phyloP scores from a whole-genome alignment of 2,797 vertebrate genomes.

The Catostomus latipinnis region DNA sequence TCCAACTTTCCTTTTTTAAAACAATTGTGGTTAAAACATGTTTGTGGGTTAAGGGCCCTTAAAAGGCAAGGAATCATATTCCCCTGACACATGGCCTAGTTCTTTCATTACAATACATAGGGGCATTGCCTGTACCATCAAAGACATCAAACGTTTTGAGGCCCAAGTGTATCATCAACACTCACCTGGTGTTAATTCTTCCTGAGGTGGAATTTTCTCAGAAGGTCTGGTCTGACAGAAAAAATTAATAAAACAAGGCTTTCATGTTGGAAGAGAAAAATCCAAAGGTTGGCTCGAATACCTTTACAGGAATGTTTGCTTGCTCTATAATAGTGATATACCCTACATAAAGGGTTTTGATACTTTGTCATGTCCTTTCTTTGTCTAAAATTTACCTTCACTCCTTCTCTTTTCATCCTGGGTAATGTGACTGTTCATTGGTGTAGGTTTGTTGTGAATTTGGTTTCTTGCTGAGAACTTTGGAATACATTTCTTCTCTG shows the following conservation, averaged over 20 bases:
- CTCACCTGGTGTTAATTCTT: not conserved
- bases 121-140: constrained; percentile 14
- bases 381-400: not conserved
- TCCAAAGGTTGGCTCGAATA: not conserved
- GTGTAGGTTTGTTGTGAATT: not conserved
- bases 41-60: constrained; percentile 24
- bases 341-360: no score
- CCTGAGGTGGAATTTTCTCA: not conserved
- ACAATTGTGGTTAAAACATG: constrained; percentile 4
- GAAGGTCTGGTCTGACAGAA: not conserved
- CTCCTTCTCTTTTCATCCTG: not conserved
- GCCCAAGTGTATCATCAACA: not conserved
- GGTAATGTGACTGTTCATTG: not conserved
- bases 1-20: constrained; percentile 32
- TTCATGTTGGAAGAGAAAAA: not conserved
- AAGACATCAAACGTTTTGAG: constrained; percentile 7
- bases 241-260: not conserved
- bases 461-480: not conserved
- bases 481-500: not conserved
- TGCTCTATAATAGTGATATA: no score
- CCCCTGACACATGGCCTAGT: constrained; percentile 20
- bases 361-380: no score
- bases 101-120: constrained; percentile 2
- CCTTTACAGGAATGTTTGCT: not conserved
- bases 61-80: constrained; percentile 28